These are phyloP conservation scores for Felis catus DNA, from an alignment of 2,113 vertebrate species.

Conservation along the genomic window F.catus_Fca126_mat1.0 CM031421.1:81019001-81019500, in stretches of 20 bases:
- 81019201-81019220: not conserved
- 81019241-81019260: not conserved
- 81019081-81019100: not conserved
- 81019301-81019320: no score
- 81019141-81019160: not conserved
- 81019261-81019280: not conserved
- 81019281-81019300: not conserved
- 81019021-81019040: not conserved
- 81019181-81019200: not conserved
- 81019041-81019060: not conserved
- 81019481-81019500: no score
- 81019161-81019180: not conserved
- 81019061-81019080: not conserved
- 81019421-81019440: no score
- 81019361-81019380: no score
- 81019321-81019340: no score
- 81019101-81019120: not conserved
- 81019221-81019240: not conserved
- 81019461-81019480: no score
- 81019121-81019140: not conserved
- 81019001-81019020: not conserved
- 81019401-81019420: no score
- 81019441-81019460: no score
- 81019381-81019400: no score
- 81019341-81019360: no score